Evolutionary conservation across 2,113 vertebrate genomes (phyloP).

Genomic region (Campylomormyrus numenius): DNA sequence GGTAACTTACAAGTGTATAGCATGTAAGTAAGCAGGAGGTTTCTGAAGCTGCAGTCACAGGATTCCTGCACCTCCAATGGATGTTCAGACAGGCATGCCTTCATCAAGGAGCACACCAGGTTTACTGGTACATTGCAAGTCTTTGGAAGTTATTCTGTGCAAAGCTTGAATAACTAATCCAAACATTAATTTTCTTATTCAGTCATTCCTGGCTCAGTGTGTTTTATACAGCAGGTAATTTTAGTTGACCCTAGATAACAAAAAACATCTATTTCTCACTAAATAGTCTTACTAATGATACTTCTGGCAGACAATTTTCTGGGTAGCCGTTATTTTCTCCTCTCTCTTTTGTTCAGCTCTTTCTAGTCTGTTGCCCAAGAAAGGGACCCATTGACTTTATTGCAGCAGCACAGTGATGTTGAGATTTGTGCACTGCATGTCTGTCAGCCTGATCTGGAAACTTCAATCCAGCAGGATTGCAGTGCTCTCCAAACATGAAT

Average conservation of each 20-base stretch:
- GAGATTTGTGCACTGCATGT: conserved; percentile 15
- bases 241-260: background rate
- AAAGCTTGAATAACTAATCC: background rate
- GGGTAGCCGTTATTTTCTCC: background rate
- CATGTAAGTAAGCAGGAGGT: background rate
- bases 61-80: background rate
- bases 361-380: background rate
- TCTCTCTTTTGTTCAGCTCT: background rate
- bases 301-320: background rate
- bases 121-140: background rate
- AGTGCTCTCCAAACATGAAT: background rate
- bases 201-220: background rate
- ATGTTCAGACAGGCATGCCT: background rate
- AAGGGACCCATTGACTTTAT: conserved; percentile 17
- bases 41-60: background rate
- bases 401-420: conserved; percentile 20
- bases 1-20: background rate
- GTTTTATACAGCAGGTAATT: background rate
- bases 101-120: background rate
- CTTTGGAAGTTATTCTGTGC: background rate
- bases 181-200: background rate
- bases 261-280: background rate
- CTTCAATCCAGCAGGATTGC: background rate
- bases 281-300: background rate
- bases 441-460: conserved; percentile 15